Evolutionary conservation across 2,113 vertebrate genomes (phyloP).

Genomic region (Terrapene triunguis): DNA sequence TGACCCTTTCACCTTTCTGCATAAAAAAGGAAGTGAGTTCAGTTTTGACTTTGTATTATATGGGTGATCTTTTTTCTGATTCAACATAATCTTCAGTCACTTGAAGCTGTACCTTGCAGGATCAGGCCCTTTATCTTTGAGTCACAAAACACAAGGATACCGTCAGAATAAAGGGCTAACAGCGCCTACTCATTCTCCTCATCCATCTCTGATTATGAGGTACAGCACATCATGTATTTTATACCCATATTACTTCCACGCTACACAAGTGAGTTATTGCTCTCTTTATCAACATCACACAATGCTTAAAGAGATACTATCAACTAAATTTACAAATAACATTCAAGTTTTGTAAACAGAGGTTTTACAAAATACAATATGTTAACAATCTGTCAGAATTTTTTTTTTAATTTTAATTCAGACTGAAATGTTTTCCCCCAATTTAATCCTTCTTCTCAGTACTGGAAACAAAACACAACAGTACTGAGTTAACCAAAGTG

Average conservation of each 20-base stretch:
- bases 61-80: rapidly evolving
- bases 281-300: not conserved
- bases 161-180: not conserved
- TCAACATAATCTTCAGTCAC: rapidly evolving
- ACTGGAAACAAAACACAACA: not conserved
- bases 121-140: not conserved
- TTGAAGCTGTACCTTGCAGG: not conserved
- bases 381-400: not conserved
- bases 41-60: not conserved
- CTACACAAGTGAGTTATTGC: not conserved
- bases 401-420: not conserved
- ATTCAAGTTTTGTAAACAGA: slow-evolving; percentile 8
- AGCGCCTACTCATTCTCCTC: not conserved
- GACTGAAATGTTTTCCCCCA: not conserved
- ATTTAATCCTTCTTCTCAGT: slow-evolving; percentile 2
- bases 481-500: not conserved
- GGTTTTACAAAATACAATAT: not conserved
- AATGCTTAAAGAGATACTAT: not conserved
- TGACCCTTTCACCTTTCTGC: not conserved
- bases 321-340: not conserved
- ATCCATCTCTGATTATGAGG: not conserved
- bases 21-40: not conserved
- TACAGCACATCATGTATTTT: not conserved
- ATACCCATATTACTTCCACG: not conserved
- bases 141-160: not conserved